Base-by-base conservation (phyloP, 2,113 vertebrate species). In the Callochromis pleurospilus region DNA sequence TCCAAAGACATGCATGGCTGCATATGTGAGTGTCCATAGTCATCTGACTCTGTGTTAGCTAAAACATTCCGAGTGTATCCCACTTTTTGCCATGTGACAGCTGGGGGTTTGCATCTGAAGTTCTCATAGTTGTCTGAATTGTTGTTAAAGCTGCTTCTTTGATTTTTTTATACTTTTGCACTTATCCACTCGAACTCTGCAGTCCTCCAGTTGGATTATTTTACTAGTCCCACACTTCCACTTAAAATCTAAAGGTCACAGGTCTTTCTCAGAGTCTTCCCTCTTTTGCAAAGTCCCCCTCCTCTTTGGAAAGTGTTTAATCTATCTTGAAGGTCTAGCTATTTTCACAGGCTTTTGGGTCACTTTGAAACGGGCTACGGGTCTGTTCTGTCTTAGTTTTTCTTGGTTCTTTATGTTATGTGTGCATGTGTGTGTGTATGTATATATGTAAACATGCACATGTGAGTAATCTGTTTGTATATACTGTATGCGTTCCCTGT, bases 11-110 rank as follows among this genome's bases (percentile, higher is more conserved):
- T 68, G 36, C 36, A 40, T 40, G 1, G 5, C 62, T 38, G 6
- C 3, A 3, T 29, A 2, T 38, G 36, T 40, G 62, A 40, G 0
- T 21, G 62, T 14, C 10, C 17, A 40, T 0, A 21, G 2, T 40
- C 19, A n/a, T 68, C 36, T 68, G 19, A 40, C 36, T 33, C 58
- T 68, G 60, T 68, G 19, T 68, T 68, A 40, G 33, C 19, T 1
- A 21, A 68, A 5, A 21, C 0, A 0, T 21, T 38, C 19, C 0
- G 19, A 0, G 33, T 38, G 60, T 38, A 38, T 65, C 31, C 33
- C 0, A 36, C 10, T 1, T 38, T 36, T 65, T 1, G 3, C 31
- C 31, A 2, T 65, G 17, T 65, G 31, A 38, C 60, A 38, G 60
- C 60, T 65, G 60, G 17, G 60, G 1, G 15, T 47, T 62, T 62